phyloP scores from a whole-genome alignment of 2,797 vertebrate species.

The Thunnus albacares region DNA sequence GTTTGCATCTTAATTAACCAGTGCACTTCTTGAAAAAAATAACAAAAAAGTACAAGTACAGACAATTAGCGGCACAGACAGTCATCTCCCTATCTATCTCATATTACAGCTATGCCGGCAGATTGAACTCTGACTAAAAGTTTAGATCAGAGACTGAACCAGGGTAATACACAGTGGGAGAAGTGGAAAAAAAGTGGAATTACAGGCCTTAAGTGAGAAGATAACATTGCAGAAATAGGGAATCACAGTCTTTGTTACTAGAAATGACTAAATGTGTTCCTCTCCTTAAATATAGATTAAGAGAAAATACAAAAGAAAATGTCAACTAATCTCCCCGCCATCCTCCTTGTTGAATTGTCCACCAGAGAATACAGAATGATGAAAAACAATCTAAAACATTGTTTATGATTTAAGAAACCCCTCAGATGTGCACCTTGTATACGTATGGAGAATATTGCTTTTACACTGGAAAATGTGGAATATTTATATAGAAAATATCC shows the following conservation, averaged over 20 bases:
- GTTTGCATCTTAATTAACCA: constrained; percentile 30
- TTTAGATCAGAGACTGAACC: constrained; percentile 3
- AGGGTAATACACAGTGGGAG: background rate
- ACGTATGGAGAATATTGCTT: constrained; percentile 85
- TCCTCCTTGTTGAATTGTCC: constrained; percentile 24
- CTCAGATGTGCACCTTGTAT: constrained; percentile 68
- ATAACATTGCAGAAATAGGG: constrained; percentile 8
- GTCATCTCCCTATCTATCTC: constrained; percentile 16
- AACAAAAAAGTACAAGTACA: background rate
- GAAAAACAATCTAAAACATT: constrained; percentile 44
- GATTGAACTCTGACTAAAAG: background rate
- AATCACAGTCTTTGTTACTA: constrained; percentile 12
- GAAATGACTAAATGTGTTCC: constrained; percentile 22
- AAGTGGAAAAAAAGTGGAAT: background rate
- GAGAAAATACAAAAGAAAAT: constrained; percentile 28
- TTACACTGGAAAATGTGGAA: constrained; percentile 80
- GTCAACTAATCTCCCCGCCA: constrained; percentile 13
- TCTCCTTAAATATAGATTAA: constrained; percentile 34
- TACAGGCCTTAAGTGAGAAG: background rate
- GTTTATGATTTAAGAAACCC: constrained; percentile 51
- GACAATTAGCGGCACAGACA: constrained; percentile 31
- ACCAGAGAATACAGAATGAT: constrained; percentile 30
- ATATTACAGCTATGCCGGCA: constrained; percentile 16
- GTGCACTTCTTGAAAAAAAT: constrained; percentile 12
- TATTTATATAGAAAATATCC: constrained; percentile 83